phyloP scores from a whole-genome alignment of 2,888 invertebrate genomes.

The Ennomos quercinarius region DNA sequence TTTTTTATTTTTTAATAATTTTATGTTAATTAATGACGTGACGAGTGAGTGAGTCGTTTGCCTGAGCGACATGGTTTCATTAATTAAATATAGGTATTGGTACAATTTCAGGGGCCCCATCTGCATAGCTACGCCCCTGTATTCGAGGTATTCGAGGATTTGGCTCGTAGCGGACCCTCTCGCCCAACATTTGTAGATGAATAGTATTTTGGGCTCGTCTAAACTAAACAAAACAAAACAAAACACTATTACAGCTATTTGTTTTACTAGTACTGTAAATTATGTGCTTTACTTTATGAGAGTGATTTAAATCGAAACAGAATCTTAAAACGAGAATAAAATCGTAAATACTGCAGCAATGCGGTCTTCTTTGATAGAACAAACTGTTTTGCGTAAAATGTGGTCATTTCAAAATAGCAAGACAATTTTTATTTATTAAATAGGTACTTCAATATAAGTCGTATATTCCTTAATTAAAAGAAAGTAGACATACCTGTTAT shows the following conservation, averaged over 20 bases:
- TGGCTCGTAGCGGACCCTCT: constrained; percentile 1
- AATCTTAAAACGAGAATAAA: background rate
- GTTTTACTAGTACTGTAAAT: constrained; percentile 10
- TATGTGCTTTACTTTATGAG: background rate
- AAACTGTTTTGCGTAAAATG: no score
- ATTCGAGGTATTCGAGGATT: constrained; percentile 25
- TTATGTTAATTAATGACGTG: no score
- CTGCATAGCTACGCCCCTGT: constrained; percentile 10
- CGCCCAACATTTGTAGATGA: constrained; percentile 21
- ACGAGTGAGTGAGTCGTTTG: no score
- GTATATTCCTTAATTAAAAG: no score
- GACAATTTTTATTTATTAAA: no score
- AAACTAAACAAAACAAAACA: no score
- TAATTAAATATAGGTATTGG: no score
- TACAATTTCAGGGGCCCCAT: constrained; percentile 3
- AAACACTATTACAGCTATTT: constrained; percentile 5
- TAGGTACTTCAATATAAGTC: no score
- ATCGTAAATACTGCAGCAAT: background rate
- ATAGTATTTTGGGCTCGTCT: constrained; percentile 8
- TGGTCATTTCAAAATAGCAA: no score
- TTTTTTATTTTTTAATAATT: no score
- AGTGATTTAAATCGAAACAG: constrained; percentile 8
- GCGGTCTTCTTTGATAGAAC: no score
- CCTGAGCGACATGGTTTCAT: no score
- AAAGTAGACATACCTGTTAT: background rate